These are phyloP conservation scores for Capra hircus DNA, from an alignment of 2,113 vertebrate genomes.

Conservation along the genomic window DNA sequence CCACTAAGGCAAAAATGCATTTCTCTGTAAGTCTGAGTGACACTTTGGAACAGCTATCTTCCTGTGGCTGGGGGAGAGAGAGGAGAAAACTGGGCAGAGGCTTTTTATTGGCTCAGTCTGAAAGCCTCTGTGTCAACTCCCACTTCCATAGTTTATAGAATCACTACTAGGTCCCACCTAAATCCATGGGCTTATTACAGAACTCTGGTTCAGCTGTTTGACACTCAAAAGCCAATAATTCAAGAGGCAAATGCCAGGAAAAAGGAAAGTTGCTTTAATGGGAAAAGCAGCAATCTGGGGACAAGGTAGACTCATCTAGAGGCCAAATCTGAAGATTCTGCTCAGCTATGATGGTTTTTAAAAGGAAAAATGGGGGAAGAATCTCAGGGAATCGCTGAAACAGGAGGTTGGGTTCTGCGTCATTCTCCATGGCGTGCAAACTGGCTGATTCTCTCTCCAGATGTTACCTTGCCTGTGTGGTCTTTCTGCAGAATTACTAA, in stretches of 20 bases:
- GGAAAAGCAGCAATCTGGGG: not conserved
- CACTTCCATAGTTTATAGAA: not conserved
- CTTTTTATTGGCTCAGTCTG: not conserved
- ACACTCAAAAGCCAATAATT: not conserved
- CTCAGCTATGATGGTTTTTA: not conserved
- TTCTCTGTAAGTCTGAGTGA: not conserved
- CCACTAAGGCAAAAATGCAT: not conserved
- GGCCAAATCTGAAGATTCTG: not conserved
- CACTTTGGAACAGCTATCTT: not conserved
- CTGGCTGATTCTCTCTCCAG: not conserved
- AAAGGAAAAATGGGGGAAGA: not conserved
- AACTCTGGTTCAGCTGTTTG: not conserved
- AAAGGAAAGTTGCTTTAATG: not conserved
- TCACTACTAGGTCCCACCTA: too few species aligned
- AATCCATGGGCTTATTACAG: not conserved
- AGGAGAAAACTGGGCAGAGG: not conserved
- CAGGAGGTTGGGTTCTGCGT: not conserved
- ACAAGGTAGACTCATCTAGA: not conserved
- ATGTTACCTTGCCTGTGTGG: not conserved
- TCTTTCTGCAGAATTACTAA: not conserved
- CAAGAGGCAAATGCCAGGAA: not conserved
- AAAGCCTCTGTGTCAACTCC: not conserved
- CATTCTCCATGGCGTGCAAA: not conserved
- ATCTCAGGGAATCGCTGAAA: not conserved
- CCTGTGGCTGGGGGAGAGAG: not conserved